Evolutionary conservation across 2,888 invertebrate species (phyloP).

Genomic region (Suillia variegata): DNA sequence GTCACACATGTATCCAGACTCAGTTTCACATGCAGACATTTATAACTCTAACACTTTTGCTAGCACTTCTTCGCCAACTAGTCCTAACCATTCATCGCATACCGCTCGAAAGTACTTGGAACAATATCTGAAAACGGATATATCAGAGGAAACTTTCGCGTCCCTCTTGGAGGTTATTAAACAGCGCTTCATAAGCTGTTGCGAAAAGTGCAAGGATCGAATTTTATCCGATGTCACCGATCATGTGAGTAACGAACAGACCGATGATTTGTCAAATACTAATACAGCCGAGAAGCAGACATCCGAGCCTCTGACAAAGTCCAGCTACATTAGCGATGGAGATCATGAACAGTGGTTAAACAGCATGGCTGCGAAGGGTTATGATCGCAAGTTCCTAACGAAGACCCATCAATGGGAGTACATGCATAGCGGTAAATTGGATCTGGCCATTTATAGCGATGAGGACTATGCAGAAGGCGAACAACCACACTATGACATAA

Average conservation of each 20-base stretch:
- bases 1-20: too few species aligned
- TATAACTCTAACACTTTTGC: too few species aligned
- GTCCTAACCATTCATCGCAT: neutral
- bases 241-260: conserved; percentile 6
- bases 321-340: conserved; percentile 9
- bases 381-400: conserved; percentile 40
- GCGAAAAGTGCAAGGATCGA: conserved; percentile 34
- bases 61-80: too few species aligned
- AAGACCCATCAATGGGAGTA: conserved; percentile 37
- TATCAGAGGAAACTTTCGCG: neutral
- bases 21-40: too few species aligned
- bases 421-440: conserved; percentile 29
- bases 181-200: conserved; percentile 33
- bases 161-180: conserved; percentile 26
- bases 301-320: neutral
- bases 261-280: neutral
- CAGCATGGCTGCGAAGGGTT: conserved; percentile 43
- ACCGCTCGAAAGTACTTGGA: neutral
- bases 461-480: conserved; percentile 2
- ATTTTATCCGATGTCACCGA: conserved; percentile 23
- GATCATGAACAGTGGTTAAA: conserved; percentile 36
- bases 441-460: conserved; percentile 16
- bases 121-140: neutral
- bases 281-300: neutral
- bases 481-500: too few species aligned